Base-by-base conservation (phyloP, 2,797 vertebrate species). In the Xenopus petersii region DNA sequence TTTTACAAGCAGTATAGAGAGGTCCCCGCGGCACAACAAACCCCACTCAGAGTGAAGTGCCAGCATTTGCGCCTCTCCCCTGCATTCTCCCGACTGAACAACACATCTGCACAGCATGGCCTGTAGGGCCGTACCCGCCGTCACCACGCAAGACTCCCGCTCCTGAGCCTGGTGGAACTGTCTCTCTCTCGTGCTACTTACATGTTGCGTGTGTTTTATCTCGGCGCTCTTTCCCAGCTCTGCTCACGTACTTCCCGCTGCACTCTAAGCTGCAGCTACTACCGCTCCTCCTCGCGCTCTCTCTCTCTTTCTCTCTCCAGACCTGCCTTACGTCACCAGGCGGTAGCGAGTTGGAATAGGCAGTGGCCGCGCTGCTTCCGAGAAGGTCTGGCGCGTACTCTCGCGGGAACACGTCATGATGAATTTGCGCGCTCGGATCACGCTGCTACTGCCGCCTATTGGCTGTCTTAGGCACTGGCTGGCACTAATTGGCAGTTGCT, bases 321-420 rank as follows among this genome's bases (percentile, higher is more conserved):
- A 69, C n/a, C 36, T 42, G 36, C 36, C 36, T 42, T 42, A 42
- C 36, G 36, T 42, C n/a, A 71, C 12, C 17, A 9, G 8, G 36
- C 36, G 8, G 8, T 42, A 42, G 6, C 3, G 36, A 42, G 3
- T 30, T 68, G 65, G 73, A 33, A 67, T 67, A 16, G 75, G 24
- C 58, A 54, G 49, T 10, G 24, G 21, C 42, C 4, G 17, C 54
- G 64, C 69, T 77, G 70, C 75, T 80, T 80, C 71, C 73, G 64
- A 46, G 26, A 30, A 36, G 54, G 49, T 66, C 51, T 49, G 62
- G 81, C 81, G 83, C 83, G 81, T 80, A 81, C 49, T 51, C 49
- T 51, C 49, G 49, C 49, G 49, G 11, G 3, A 51, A 51, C 12
- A 51, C 49, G 49, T 51, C 49, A 1, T 7, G 5, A 4, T 15